A percentile compares a stretch with the other conserved stretches of the same genome.
These are phyloP conservation scores for Saxidomus purpurata DNA, from an alignment of 1,140 invertebrate species.

Conservation along the genomic window DNA sequence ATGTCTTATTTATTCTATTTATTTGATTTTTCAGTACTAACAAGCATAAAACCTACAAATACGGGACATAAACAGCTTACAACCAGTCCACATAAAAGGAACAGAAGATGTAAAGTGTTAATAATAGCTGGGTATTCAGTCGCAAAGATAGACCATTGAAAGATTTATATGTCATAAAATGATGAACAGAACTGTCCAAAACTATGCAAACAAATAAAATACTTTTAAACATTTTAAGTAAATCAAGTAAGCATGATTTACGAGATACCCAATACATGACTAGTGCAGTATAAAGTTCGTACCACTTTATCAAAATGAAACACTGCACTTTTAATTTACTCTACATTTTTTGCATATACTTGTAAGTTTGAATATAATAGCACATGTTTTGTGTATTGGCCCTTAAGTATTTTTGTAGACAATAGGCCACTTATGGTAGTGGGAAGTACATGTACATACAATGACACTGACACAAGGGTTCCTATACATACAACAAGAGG, in stretches of 20 bases:
- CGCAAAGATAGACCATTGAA: not conserved
- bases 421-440: too few relatives aligned
- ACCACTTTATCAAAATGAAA: too few relatives aligned
- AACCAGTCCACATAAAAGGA: not conserved
- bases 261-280: not conserved
- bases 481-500: too few relatives aligned
- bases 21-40: not conserved
- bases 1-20: not conserved
- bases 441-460: too few relatives aligned
- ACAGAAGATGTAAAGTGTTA: not conserved
- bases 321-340: too few relatives aligned
- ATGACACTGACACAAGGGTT: too few relatives aligned
- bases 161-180: slow-evolving; percentile 29
- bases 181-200: slow-evolving; percentile 18
- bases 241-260: not conserved
- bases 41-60: slow-evolving; percentile 12
- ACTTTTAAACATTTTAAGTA: not conserved
- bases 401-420: too few relatives aligned
- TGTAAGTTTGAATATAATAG: too few relatives aligned
- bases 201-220: slow-evolving; percentile 12
- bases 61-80: slow-evolving; percentile 1
- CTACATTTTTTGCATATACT: too few relatives aligned
- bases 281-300: not conserved
- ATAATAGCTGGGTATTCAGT: not conserved
- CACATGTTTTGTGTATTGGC: too few relatives aligned